These are phyloP conservation scores for Achatina immaculata DNA, from an alignment of 1,140 invertebrate genomes.

Conservation along the genomic window DNA sequence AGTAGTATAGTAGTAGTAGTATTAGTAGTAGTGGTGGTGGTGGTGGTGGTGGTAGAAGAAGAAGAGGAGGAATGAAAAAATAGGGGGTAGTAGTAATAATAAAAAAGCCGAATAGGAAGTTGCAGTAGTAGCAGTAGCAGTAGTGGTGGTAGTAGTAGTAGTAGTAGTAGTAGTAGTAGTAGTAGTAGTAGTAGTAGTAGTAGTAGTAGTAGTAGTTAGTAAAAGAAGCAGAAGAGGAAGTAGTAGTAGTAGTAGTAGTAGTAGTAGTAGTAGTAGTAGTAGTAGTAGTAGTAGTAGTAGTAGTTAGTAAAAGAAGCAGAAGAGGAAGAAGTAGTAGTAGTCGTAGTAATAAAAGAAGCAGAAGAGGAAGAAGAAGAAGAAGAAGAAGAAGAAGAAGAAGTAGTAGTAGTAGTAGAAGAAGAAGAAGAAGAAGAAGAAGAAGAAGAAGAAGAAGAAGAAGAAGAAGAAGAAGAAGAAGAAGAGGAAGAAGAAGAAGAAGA, in stretches of 20 bases:
- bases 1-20: no score
- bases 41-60: no score
- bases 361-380: conserved; percentile 10
- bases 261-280: conserved; percentile 2
- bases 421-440: conserved; percentile 45
- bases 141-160: no score
- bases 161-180: no score
- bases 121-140: no score
- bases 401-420: conserved; percentile 44
- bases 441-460: conserved; percentile 36
- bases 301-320: conserved; percentile 27
- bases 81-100: no score
- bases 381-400: conserved; percentile 43
- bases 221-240: conserved; percentile 33
- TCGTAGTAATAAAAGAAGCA: conserved; percentile 2
- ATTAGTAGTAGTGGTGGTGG: no score
- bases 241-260: conserved; percentile 26
- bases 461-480: conserved; percentile 30
- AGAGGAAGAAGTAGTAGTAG: conserved; percentile 19
- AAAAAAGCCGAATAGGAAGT: no score
- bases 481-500: not conserved
- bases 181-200: no score
- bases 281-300: conserved; percentile 9
- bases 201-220: no score
- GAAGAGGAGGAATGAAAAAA: no score